A percentile compares a stretch with the other conserved stretches of the same genome.
These are phyloP conservation scores for Lagopus muta DNA, from an alignment of 2,113 vertebrate genomes.

Conservation along the genomic window DNA sequence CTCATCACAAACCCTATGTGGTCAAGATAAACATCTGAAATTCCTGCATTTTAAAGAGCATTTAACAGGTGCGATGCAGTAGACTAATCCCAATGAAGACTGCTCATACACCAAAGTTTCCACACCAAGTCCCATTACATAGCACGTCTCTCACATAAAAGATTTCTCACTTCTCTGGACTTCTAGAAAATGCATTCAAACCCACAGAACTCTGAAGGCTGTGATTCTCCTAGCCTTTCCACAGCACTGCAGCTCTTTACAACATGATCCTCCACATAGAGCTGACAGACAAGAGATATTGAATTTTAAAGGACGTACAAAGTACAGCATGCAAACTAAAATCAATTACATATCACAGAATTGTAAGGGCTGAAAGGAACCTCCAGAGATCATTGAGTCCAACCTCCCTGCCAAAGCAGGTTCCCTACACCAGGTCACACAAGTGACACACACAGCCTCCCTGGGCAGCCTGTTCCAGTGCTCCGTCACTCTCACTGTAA, in stretches of 20 bases:
- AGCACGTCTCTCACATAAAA: neutral
- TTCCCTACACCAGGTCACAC: too few relatives aligned
- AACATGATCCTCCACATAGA: rapidly evolving
- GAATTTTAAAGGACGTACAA: neutral
- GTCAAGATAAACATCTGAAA: neutral
- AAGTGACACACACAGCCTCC: too few relatives aligned
- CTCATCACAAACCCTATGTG: neutral
- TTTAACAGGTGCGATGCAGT: neutral
- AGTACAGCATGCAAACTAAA: neutral
- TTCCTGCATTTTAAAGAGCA: neutral
- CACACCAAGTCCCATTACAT: neutral
- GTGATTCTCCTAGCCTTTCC: neutral
- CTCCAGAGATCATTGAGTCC: too few relatives aligned
- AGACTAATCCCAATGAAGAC: neutral
- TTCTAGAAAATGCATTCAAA: neutral
- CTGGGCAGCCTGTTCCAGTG: too few relatives aligned
- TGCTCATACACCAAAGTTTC: neutral
- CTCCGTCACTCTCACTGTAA: too few relatives aligned
- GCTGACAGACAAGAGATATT: neutral
- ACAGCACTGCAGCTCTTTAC: neutral
- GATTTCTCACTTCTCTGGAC: neutral
- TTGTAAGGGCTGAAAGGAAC: too few relatives aligned
- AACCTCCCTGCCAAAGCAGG: too few relatives aligned
- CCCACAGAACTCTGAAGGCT: too few relatives aligned
- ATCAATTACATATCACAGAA: neutral